Conservation (phyloP, 2,113 vertebrate species). For the Myotis yumanensis region DNA sequence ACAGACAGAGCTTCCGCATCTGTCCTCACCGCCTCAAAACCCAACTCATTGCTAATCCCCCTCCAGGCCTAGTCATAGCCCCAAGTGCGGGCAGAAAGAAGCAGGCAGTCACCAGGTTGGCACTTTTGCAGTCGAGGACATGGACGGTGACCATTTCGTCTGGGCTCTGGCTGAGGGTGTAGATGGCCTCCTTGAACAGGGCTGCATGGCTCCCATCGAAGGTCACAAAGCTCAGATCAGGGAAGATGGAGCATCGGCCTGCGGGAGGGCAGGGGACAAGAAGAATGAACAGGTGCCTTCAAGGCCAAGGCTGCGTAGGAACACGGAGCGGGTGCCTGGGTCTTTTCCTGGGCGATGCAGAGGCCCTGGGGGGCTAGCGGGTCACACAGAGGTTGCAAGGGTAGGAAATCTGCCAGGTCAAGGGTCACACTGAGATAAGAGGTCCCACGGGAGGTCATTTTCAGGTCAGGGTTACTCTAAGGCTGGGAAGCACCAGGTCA, state of each 20-base stretch:
- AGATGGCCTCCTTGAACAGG: slow-evolving; percentile 94
- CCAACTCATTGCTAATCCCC: neutral
- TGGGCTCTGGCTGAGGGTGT: slow-evolving; percentile 88
- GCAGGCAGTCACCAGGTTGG: slow-evolving; percentile 82
- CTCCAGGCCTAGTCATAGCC: neutral
- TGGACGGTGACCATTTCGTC: slow-evolving; percentile 91
- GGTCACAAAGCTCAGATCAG: slow-evolving; percentile 94
- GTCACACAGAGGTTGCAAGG: neutral
- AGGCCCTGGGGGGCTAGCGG: neutral
- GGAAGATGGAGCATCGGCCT: slow-evolving; percentile 97
- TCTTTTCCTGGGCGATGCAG: neutral
- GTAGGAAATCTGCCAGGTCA: neutral
- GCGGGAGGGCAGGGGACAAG: neutral
- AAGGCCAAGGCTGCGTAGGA: neutral
- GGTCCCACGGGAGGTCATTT: neutral
- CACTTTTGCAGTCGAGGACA: slow-evolving; percentile 89
- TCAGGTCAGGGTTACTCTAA: neutral
- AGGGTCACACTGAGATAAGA: neutral
- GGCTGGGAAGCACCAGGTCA: neutral
- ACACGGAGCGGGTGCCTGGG: neutral
- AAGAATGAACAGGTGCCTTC: neutral
- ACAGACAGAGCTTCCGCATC: neutral
- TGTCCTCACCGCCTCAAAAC: neutral
- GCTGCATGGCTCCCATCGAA: slow-evolving; percentile 92
- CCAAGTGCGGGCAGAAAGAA: neutral